Evolutionary conservation across 1,140 invertebrate genomes (phyloP), one percentile per base, ranked within the genome.

Genomic region (Drosophila rufa): DNA sequence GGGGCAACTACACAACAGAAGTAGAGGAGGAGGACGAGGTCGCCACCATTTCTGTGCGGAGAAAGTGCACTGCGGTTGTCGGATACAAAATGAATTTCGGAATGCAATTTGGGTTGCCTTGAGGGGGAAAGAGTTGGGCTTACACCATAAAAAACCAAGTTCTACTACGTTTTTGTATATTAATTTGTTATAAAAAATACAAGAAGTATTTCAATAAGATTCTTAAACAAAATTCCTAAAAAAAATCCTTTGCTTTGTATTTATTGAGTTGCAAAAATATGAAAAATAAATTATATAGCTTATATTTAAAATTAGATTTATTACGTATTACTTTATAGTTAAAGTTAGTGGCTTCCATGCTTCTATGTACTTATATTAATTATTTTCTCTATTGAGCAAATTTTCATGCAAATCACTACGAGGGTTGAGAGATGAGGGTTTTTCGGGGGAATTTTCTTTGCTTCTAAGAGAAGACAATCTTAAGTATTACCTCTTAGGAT

Each of bases 401-500:
- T 17, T 75, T 57, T 55, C 50, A 47, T 62, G 77, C 81, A 67
- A 82, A 76, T 47, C 22, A 69, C 48, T 59, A 45, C 57, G 42
- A 30, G 75, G 70, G 36, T 66, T 25, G 25, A 17, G 43, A 62
- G 84, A 53, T 45, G 69, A 70, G 45, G 51, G 58, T 64, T 75
- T 69, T 42, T 57, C 25, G 15, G 30, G n/a, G 25, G 4, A 14
- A 15, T 45, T 9, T 40, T 60, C 25, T 46, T 47, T 38, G 2
- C 27, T 58, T 51, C 27, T 42, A 3, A 22, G 22, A 6, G 15
- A 33, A 47, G 25, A 40, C n/a, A 62, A 76, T 25, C 55, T 76
- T 17, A 62, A 45, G 43, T 74, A 57, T 92, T 93, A 93, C 92
- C 92, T 93, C 92, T 91, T 48, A 93, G 57, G 50, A 93, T 93